Evolutionary conservation across 1,140 invertebrate genomes (phyloP).

Genomic region (Onthophagus taurus): DNA sequence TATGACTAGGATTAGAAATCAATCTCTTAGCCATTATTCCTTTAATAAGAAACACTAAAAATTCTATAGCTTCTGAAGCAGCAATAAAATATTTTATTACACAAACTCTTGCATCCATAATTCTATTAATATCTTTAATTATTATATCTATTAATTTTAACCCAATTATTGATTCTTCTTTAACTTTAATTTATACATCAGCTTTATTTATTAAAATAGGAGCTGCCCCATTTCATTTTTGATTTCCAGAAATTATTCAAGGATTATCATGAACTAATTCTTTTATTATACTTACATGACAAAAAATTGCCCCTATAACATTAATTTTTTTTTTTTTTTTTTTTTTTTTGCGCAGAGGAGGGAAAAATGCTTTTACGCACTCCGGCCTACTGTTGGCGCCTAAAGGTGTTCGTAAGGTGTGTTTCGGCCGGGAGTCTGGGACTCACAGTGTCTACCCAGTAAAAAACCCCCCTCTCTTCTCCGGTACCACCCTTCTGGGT

Average conservation of each 20-base stretch:
- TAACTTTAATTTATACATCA: constrained; percentile 29
- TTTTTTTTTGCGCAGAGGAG: no score
- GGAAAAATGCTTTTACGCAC: no score
- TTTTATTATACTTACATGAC: constrained; percentile 41
- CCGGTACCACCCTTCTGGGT: no score
- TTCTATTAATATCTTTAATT: constrained; percentile 39
- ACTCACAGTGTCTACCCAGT: no score
- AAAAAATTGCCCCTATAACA: constrained; percentile 43
- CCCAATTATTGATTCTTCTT: constrained; percentile 22
- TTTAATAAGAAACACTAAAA: constrained; percentile 38
- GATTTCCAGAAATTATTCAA: constrained; percentile 41
- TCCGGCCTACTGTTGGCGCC: no score
- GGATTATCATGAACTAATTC: constrained; percentile 38
- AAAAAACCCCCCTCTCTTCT: no score
- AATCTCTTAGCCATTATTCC: constrained; percentile 44
- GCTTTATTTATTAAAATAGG: constrained; percentile 40
- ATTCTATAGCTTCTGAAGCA: constrained; percentile 37
- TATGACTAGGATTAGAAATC: constrained; percentile 48
- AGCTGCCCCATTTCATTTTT: constrained; percentile 40
- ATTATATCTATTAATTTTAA: constrained; percentile 34
- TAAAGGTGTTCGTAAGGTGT: no score
- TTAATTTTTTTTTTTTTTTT: no score
- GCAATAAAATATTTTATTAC: constrained; percentile 44
- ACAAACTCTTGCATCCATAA: constrained; percentile 40
- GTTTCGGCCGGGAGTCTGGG: no score